A percentile compares a stretch with the other conserved stretches of the same genome.
These are phyloP conservation scores for Volucella inflata DNA, from an alignment of 2,888 invertebrate genomes.

Conservation along the genomic window DNA sequence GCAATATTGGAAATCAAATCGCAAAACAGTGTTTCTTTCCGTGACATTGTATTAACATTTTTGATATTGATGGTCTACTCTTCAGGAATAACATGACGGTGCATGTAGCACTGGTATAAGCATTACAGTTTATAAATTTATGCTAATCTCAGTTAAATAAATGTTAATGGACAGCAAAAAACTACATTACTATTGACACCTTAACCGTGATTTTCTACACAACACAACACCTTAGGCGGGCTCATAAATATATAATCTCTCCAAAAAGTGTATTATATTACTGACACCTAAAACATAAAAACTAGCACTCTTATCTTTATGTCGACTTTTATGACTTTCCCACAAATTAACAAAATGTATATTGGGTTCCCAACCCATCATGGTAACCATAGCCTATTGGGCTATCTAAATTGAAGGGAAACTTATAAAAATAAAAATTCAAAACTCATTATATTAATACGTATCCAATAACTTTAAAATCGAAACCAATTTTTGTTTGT, in stretches of 20 bases:
- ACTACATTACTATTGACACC: no score
- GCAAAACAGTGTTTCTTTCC: no score
- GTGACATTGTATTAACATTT: no score
- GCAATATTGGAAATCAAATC: no score
- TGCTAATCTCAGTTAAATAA: no score
- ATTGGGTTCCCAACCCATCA: not conserved
- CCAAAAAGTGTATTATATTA: not conserved
- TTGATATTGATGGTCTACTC: no score
- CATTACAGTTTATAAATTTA: no score
- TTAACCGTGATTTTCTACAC: no score
- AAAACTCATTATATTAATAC: constrained; percentile 5
- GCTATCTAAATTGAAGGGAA: constrained; percentile 19
- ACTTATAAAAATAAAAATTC: constrained; percentile 12
- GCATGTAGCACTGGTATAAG: no score
- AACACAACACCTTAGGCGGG: not conserved
- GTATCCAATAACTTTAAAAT: constrained; percentile 6
- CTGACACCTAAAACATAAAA: constrained; percentile 1
- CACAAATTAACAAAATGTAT: constrained; percentile 35
- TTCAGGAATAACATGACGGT: no score
- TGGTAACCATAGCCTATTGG: not conserved
- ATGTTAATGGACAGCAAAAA: no score
- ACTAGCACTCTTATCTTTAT: constrained; percentile 32
- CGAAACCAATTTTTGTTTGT: not conserved
- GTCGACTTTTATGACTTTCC: constrained; percentile 39
- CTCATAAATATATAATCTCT: constrained; percentile 1